Conservation (phyloP, 2,113 vertebrate species). For the Rhagologus leucostigma region DNA sequence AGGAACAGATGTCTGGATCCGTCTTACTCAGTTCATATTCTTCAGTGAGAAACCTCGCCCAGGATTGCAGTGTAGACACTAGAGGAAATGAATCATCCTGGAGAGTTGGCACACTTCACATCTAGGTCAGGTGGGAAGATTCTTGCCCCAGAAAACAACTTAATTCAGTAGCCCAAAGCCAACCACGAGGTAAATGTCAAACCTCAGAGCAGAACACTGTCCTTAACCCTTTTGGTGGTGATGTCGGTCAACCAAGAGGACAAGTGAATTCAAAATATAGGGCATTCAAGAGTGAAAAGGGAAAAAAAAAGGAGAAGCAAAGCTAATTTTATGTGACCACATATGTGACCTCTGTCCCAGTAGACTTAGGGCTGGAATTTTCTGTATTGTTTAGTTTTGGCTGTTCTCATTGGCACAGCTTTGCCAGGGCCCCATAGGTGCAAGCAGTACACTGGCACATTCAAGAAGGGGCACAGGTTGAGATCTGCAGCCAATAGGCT, state of each 20-base stretch:
- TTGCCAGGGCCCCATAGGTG: not conserved
- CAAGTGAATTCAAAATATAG: not conserved
- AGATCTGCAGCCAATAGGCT: not conserved
- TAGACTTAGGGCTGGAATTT: not conserved
- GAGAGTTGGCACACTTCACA: not conserved
- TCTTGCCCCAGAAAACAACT: not conserved
- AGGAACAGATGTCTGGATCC: not conserved
- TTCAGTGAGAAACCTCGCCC: not conserved
- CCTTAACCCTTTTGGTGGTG: not conserved
- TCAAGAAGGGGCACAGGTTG: not conserved
- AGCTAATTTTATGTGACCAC: not conserved
- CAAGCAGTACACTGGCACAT: not conserved
- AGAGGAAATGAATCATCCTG: not conserved
- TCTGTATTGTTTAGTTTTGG: not conserved
- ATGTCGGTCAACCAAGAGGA: not conserved
- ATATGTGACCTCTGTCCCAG: not conserved
- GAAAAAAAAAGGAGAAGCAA: not conserved
- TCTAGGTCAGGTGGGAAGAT: not conserved
- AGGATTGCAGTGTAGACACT: not conserved
- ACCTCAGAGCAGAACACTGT: not conserved
- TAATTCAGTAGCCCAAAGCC: not conserved
- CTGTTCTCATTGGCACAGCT: not conserved
- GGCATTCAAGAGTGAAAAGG: not conserved
- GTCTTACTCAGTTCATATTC: not conserved
- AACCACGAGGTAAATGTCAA: not conserved